phyloP scores from a whole-genome alignment of 2,888 invertebrate species.

The Aphrophora alni region DNA sequence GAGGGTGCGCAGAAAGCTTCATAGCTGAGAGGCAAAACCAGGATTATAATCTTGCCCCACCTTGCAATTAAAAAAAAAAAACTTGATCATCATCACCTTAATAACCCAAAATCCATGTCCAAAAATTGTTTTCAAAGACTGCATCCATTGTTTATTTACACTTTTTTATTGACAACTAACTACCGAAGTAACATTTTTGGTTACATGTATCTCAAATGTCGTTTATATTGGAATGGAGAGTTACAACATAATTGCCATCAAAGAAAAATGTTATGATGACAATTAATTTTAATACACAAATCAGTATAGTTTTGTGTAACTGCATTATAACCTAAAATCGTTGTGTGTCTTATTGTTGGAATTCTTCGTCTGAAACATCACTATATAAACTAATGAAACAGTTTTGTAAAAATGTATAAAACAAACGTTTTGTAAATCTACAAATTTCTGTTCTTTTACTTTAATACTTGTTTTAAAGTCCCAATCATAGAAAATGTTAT shows the following conservation, averaged over 20 bases:
- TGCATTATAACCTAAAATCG: neutral
- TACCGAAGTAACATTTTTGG: no score
- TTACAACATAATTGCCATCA: neutral
- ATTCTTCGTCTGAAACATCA: neutral
- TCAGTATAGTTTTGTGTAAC: neutral
- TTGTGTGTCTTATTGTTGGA: neutral
- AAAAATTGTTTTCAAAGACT: no score
- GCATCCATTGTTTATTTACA: no score
- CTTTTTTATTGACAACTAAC: no score
- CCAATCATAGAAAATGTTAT: neutral
- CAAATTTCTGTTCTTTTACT: neutral
- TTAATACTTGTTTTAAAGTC: neutral
- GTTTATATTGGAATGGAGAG: neutral
- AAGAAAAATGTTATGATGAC: neutral
- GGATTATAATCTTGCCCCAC: no score
- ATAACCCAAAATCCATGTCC: no score
- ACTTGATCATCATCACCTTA: no score
- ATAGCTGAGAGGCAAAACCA: no score
- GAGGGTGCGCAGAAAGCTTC: no score
- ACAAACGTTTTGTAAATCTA: neutral
- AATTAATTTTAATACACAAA: neutral
- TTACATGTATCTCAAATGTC: neutral
- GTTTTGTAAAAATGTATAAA: neutral
- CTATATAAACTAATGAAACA: neutral
- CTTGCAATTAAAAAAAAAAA: no score